Percentiles rank a stretch among this genome's conserved stretches.
Conservation (phyloP, 2,888 invertebrate genomes). For the Stenurella melanura region DNA sequence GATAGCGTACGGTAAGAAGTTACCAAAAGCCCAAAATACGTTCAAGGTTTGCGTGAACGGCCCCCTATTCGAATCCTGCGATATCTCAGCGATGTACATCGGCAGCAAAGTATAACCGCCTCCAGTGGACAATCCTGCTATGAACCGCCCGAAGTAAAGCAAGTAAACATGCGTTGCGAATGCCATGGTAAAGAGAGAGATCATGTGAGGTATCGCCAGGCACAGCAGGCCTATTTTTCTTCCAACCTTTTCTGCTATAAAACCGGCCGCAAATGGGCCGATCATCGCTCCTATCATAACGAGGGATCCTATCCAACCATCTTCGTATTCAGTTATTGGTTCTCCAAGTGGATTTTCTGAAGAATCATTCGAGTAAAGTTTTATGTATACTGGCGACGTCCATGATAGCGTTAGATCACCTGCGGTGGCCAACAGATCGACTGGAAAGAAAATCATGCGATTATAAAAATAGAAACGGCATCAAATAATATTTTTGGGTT, state of each 20-base stretch:
- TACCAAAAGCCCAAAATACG: constrained; percentile 81
- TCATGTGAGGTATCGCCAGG: constrained; percentile 60
- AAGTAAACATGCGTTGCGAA: constrained; percentile 54
- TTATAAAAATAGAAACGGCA: background rate
- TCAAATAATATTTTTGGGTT: too few species aligned
- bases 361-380: constrained; percentile 63
- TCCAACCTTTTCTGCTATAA: constrained; percentile 79
- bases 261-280: constrained; percentile 82
- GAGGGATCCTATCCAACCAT: constrained; percentile 75
- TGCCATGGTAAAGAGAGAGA: constrained; percentile 57
- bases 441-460: constrained; percentile 53
- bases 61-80: constrained; percentile 85
- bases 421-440: constrained; percentile 61
- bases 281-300: constrained; percentile 73
- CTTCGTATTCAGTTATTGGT: constrained; percentile 68
- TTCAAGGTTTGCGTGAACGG: constrained; percentile 81
- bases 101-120: constrained; percentile 84
- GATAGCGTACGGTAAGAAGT: constrained; percentile 81
- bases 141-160: constrained; percentile 71
- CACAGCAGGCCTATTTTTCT: constrained; percentile 81
- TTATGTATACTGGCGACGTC: constrained; percentile 63
- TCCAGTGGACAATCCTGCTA: constrained; percentile 80
- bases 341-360: constrained; percentile 67
- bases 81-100: constrained; percentile 90
- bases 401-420: constrained; percentile 63